phyloP scores from a whole-genome alignment of 2,113 vertebrate species.

The Cebus imitator region DNA sequence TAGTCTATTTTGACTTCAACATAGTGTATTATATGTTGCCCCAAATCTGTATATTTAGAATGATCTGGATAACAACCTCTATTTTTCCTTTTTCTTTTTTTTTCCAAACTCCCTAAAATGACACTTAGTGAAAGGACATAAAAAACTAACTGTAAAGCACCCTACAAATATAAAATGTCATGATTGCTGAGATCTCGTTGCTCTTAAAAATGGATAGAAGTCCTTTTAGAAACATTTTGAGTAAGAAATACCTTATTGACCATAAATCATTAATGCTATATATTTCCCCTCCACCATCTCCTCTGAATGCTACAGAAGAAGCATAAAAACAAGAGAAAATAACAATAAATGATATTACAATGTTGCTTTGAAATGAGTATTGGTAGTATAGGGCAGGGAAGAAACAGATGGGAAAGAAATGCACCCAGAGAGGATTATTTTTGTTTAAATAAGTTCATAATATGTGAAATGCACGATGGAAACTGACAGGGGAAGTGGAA shows the following conservation, averaged over 20 bases:
- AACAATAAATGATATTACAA: conserved; percentile 55
- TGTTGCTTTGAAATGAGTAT: conserved; percentile 56
- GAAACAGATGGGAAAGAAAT: conserved; percentile 56
- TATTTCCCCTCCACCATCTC: background rate
- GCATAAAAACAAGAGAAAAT: conserved; percentile 53
- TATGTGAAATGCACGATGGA: background rate
- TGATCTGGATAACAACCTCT: background rate
- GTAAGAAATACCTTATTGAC: background rate
- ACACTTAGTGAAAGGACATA: conserved; percentile 36
- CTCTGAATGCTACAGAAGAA: conserved; percentile 3
- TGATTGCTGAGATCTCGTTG: background rate
- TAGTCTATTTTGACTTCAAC: background rate
- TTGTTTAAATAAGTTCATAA: conserved; percentile 70
- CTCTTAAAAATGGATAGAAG: conserved; percentile 46
- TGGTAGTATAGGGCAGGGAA: conserved; percentile 30
- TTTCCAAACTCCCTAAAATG: conserved; percentile 16
- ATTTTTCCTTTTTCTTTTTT: background rate
- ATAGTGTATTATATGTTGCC: background rate
- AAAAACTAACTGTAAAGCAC: conserved; percentile 43
- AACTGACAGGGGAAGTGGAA: conserved; percentile 71
- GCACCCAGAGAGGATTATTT: conserved; percentile 63
- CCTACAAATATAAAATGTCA: background rate
- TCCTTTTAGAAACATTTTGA: conserved; percentile 28
- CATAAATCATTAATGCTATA: background rate
- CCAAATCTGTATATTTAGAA: background rate